A percentile compares a stretch with the other conserved stretches of the same genome.
These are phyloP conservation scores for Melanotus villosus DNA, from an alignment of 2,888 invertebrate species.

Conservation along the genomic window DNA sequence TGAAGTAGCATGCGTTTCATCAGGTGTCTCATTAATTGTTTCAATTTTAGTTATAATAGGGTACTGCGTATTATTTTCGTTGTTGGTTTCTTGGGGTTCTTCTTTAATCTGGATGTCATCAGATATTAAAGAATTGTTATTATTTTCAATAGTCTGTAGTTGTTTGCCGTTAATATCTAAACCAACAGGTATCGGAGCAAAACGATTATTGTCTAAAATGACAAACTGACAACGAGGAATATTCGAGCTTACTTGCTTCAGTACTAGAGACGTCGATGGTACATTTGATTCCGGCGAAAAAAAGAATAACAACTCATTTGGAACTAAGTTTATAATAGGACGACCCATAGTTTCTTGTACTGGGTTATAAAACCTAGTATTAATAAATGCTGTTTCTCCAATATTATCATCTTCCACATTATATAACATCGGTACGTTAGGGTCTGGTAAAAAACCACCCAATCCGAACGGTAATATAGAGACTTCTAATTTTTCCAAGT, in stretches of 20 bases:
- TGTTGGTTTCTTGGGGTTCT: conserved; percentile 23
- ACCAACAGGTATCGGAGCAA: conserved; percentile 25
- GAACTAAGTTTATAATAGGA: conserved; percentile 56
- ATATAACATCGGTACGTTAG: conserved; percentile 60
- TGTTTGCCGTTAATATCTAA: conserved; percentile 29
- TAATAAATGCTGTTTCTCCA: conserved; percentile 53
- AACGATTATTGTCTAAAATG: conserved; percentile 45
- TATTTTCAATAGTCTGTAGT: not conserved
- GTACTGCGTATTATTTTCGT: conserved; percentile 38
- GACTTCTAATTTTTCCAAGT: conserved; percentile 60
- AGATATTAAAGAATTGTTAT: not conserved
- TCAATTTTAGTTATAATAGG: conserved; percentile 62
- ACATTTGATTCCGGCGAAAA: conserved; percentile 41
- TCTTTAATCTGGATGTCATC: conserved; percentile 29
- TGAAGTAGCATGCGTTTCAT: not conserved
- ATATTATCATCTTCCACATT: conserved; percentile 59
- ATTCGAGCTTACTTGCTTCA: conserved; percentile 62
- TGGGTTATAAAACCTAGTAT: conserved; percentile 63
- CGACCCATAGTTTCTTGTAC: conserved; percentile 57
- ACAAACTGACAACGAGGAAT: conserved; percentile 64
- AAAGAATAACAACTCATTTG: conserved; percentile 59
- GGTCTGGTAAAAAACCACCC: conserved; percentile 63
- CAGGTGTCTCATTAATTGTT: conserved; percentile 31
- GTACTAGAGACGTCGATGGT: conserved; percentile 51
- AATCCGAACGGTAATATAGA: conserved; percentile 59